Percentiles rank a stretch among this genome's conserved stretches.
phyloP scores from a whole-genome alignment of 2,797 vertebrate species.

The Nyctibius grandis region DNA sequence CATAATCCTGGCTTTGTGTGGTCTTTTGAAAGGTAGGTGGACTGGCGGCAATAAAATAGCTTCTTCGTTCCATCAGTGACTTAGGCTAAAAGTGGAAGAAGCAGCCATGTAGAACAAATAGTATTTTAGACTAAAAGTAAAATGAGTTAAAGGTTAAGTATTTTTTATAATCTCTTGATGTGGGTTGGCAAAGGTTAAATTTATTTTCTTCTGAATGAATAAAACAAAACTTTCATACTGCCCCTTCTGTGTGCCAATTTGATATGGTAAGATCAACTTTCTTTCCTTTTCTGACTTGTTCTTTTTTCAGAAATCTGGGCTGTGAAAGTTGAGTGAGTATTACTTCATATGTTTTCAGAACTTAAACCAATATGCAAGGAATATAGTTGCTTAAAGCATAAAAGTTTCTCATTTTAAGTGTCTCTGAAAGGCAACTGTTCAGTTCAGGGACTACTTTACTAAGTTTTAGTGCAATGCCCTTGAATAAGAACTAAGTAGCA shows the following conservation, averaged over 20 bases:
- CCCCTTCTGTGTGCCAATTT: background rate
- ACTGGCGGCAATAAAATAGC: background rate
- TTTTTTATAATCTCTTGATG: background rate
- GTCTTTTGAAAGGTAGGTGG: slow-evolving; percentile 13
- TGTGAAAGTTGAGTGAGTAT: background rate
- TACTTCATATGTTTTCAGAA: background rate
- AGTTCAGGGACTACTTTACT: background rate
- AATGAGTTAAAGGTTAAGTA: background rate
- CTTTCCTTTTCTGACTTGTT: background rate
- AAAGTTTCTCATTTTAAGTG: background rate
- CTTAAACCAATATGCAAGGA: background rate
- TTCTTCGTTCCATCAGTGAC: background rate
- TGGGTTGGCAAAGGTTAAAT: background rate
- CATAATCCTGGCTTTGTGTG: slow-evolving; percentile 33
- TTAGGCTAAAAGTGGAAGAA: background rate
- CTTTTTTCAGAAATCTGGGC: background rate
- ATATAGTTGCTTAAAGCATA: background rate
- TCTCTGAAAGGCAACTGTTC: background rate
- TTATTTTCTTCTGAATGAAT: background rate
- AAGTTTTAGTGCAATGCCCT: background rate
- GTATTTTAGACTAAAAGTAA: background rate
- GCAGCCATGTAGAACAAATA: background rate
- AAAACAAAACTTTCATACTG: background rate
- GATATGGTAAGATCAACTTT: background rate
- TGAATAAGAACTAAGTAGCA: background rate